Conservation (phyloP, 2,797 vertebrate genomes). For the Peromyscus aztecus region DNA sequence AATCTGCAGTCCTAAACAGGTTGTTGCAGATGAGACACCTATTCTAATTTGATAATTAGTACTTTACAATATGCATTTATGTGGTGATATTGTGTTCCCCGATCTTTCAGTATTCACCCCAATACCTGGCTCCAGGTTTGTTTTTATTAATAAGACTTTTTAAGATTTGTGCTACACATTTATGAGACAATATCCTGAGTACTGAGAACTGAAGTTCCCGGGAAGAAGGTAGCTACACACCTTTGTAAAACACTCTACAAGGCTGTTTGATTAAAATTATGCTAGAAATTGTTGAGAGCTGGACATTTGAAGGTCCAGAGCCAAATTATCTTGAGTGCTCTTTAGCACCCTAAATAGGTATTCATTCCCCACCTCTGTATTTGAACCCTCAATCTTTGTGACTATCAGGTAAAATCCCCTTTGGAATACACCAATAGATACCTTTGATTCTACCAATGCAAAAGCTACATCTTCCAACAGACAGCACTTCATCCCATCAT, state of each 20-base stretch:
- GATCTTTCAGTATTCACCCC: too few species aligned
- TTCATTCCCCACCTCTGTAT: not conserved
- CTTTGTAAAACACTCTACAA: not conserved
- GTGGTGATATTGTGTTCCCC: too few species aligned
- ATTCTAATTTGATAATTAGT: slow-evolving; percentile 1
- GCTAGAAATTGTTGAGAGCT: not conserved
- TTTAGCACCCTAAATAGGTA: not conserved
- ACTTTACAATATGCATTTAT: not conserved
- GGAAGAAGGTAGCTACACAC: not conserved
- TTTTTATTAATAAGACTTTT: too few species aligned
- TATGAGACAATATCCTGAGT: not conserved
- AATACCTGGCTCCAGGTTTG: too few species aligned
- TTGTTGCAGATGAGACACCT: not conserved
- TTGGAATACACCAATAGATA: not conserved
- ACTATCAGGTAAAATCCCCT: not conserved
- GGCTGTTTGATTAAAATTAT: not conserved
- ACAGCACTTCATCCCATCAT: not conserved
- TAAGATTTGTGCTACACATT: too few species aligned
- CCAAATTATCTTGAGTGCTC: not conserved
- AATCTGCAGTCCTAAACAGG: not conserved
- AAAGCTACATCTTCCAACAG: not conserved
- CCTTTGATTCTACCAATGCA: not conserved
- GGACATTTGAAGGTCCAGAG: not conserved
- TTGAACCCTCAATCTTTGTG: not conserved
- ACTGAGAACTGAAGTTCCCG: not conserved